phyloP scores from a whole-genome alignment of 2,797 vertebrate genomes.

The Meda fulgida region DNA sequence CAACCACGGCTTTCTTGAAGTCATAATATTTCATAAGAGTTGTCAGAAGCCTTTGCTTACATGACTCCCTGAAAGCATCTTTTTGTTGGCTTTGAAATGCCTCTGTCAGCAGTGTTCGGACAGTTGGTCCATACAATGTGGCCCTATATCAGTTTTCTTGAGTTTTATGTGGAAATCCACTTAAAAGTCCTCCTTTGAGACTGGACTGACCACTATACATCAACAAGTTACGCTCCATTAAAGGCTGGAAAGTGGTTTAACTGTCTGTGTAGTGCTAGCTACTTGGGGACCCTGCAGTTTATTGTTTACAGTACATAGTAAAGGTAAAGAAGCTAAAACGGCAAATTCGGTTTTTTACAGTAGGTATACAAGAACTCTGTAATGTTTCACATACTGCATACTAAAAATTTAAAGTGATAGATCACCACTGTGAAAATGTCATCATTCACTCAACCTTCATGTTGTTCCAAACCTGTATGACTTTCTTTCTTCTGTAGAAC shows the following conservation, averaged over 20 bases:
- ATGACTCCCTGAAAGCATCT: slow-evolving; percentile 49
- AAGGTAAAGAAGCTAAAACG: background rate
- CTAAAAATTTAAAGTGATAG: background rate
- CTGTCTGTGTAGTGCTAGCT: slow-evolving; percentile 19
- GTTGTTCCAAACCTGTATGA: background rate
- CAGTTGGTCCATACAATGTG: slow-evolving; percentile 33
- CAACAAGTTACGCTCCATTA: slow-evolving; percentile 26
- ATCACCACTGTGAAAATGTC: background rate
- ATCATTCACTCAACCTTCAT: background rate
- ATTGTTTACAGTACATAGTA: slow-evolving; percentile 7
- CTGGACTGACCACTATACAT: slow-evolving; percentile 21
- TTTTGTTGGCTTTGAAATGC: slow-evolving; percentile 55
- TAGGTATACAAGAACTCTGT: background rate
- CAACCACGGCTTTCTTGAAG: slow-evolving; percentile 34
- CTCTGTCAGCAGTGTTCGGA: slow-evolving; percentile 50
- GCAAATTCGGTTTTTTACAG: background rate
- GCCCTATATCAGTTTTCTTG: slow-evolving; percentile 27
- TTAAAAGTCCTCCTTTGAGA: slow-evolving; percentile 17
- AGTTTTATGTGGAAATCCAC: slow-evolving; percentile 39
- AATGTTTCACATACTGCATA: background rate
- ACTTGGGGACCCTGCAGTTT: slow-evolving; percentile 8
- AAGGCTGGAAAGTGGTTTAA: slow-evolving; percentile 38
- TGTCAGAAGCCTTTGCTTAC: slow-evolving; percentile 50
- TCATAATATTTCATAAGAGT: slow-evolving; percentile 36
- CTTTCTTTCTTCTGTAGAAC: background rate